Evolutionary conservation across 92 coral and sea anemone genomes (phyloP).

Genomic region (Paramuricea clavata): DNA sequence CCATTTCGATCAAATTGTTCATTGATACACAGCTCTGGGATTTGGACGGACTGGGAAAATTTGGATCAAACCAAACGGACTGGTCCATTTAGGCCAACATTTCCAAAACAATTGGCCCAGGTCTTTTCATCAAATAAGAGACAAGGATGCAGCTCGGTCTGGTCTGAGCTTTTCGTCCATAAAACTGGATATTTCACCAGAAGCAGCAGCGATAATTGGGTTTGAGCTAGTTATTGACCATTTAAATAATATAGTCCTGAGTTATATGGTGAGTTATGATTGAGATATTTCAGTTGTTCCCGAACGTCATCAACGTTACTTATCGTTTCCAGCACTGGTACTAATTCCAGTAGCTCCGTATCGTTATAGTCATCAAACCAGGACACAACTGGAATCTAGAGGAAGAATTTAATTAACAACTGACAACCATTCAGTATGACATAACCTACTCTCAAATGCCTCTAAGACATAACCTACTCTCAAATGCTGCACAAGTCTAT

Average conservation of each 20-base stretch:
- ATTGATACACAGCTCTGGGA: no score
- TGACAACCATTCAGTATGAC: no score
- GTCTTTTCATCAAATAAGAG: no score
- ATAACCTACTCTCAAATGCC: no score
- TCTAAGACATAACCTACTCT: no score
- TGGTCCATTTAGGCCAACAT: no score
- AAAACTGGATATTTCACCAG: conserved; percentile 41
- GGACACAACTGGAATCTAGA: conserved; percentile 91
- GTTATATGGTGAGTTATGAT: conserved; percentile 64
- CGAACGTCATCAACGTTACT: conserved; percentile 93
- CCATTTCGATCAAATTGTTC: no score
- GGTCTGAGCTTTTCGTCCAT: conserved; percentile 24
- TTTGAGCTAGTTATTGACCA: conserved; percentile 41
- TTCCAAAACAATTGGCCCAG: no score
- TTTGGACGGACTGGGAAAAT: no score
- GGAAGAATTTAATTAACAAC: background rate
- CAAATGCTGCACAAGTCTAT: no score
- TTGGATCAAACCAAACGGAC: no score
- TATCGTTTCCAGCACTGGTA: conserved; percentile 89
- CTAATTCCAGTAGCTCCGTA: conserved; percentile 86
- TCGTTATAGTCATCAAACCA: conserved; percentile 98
- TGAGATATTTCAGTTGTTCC: conserved; percentile 59
- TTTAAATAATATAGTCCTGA: conserved; percentile 38
- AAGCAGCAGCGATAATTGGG: background rate
- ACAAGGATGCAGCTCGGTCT: no score